A percentile compares a stretch with the other conserved stretches of the same genome.
Conservation (phyloP, 2,113 vertebrate species). For the Phrynocephalus versicolor region DNA sequence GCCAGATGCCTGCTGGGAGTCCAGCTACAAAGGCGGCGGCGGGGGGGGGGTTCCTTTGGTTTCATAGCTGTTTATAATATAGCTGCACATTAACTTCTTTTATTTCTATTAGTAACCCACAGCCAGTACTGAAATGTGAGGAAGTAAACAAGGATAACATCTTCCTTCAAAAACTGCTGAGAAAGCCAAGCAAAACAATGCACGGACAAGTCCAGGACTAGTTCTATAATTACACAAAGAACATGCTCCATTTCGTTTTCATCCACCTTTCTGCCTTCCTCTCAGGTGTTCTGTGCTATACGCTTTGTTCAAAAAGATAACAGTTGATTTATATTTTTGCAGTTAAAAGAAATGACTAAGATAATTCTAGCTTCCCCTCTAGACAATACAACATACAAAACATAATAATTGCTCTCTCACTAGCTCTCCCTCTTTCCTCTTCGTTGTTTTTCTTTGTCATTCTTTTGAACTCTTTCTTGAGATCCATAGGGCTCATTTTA, state of each 20-base stretch:
- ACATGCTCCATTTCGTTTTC: not conserved
- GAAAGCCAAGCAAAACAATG: not conserved
- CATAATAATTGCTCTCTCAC: not conserved
- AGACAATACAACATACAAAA: not conserved
- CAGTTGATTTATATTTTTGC: not conserved
- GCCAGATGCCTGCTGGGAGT: not conserved
- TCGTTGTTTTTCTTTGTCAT: not conserved
- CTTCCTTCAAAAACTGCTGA: not conserved
- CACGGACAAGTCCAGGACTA: constrained; percentile 6
- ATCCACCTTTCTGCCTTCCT: not conserved
- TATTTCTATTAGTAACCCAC: not conserved
- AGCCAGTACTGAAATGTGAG: not conserved
- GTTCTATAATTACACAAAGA: not conserved
- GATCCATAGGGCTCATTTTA: not conserved
- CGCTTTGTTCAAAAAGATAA: not conserved
- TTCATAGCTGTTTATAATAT: not conserved
- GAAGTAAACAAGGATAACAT: constrained; percentile 5
- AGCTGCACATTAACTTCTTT: not conserved
- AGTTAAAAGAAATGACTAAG: not conserved
- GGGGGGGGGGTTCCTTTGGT: no score
- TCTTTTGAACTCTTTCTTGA: not conserved
- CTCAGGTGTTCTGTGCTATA: not conserved
- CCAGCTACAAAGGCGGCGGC: not conserved
- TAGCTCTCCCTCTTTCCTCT: not conserved
- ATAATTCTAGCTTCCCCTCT: not conserved